Percentiles rank a stretch among this genome's conserved stretches.
phyloP scores from a whole-genome alignment of 30 jellyfish, hydroid and myxozoan genomes.

The Turritopsis rubra region DNA sequence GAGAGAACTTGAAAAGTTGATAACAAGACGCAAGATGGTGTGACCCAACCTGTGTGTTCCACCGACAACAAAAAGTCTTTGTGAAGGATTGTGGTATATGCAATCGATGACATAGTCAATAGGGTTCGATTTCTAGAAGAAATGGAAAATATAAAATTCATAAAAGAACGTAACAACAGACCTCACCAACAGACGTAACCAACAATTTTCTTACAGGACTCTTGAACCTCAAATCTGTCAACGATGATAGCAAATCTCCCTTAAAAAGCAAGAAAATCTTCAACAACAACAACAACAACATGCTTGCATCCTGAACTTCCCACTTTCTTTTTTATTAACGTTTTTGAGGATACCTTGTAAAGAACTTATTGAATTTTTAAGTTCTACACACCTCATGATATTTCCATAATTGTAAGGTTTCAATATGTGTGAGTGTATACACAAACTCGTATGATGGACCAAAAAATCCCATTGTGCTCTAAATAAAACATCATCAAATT shows the following conservation, averaged over 20 bases:
- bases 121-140: conserved; percentile 8
- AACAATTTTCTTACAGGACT: background rate
- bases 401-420: conserved; percentile 80
- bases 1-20: background rate
- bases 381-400: conserved; percentile 47
- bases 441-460: conserved; percentile 75
- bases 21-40: too few species aligned
- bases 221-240: conserved; percentile 19
- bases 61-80: conserved; percentile 61
- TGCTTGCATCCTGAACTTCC: too few species aligned
- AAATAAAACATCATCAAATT: background rate
- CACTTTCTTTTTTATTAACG: too few species aligned
- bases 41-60: conserved; percentile 71
- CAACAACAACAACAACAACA: background rate
- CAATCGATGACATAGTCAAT: conserved; percentile 70
- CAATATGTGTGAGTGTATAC: conserved; percentile 72
- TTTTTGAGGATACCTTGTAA: too few species aligned
- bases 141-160: background rate
- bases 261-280: background rate
- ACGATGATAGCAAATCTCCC: conserved; percentile 17
- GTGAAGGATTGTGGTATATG: conserved; percentile 49
- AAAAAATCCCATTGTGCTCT: conserved; percentile 76
- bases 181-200: background rate
- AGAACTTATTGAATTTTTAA: too few species aligned
- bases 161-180: background rate